Base-by-base conservation (phyloP, 2,797 vertebrate species). In the Gallinago stenura region DNA sequence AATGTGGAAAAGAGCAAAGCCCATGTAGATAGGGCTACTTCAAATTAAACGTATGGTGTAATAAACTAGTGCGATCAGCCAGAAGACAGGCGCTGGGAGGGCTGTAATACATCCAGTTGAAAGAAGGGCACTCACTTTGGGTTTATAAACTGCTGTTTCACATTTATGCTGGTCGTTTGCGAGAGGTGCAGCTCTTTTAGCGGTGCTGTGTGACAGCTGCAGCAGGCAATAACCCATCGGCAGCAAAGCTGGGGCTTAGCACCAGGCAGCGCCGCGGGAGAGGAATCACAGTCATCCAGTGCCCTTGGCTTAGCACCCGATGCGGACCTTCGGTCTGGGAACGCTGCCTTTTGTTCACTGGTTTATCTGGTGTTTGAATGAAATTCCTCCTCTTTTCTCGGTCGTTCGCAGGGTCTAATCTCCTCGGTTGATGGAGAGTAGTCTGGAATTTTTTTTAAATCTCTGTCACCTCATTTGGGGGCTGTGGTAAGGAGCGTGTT, bases 181-280 rank as follows among this genome's bases (percentile, higher is more conserved):
- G 46, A 0, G 50, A 68, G 61, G 12, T 41, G 48, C 53, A 37
- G 76, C 9, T 33, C 65, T 56, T 70, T 6, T 19, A 41, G 50
- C 15, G 3, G 50, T 15, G 3, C 31, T 19, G 41, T 0, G 33
- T 43, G 92, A 33, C 92, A 93, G 77, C 87, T 75, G 80, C 25
- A 16, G 25, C 28, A 2, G 4, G 41, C 11, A 28, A 9, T 56
- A 21, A 64, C 31, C 7, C 22, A 15, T 21, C 10, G 19, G 90
- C 89, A 87, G 92, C 24, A 0, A 31, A 64, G 77, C 71, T 19
- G 61, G 82, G 73, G 84, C 91, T 97, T 97, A 96, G 89, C 89
- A 72, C 91, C 66, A 26, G 73, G 53, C 89, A 31, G 70, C 62
- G 96, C 89, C 8, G 5, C 12, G 12, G 81, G 30, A 13, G 61